phyloP scores from a whole-genome alignment of 2,888 invertebrate species.

The Dendrolimus houi region DNA sequence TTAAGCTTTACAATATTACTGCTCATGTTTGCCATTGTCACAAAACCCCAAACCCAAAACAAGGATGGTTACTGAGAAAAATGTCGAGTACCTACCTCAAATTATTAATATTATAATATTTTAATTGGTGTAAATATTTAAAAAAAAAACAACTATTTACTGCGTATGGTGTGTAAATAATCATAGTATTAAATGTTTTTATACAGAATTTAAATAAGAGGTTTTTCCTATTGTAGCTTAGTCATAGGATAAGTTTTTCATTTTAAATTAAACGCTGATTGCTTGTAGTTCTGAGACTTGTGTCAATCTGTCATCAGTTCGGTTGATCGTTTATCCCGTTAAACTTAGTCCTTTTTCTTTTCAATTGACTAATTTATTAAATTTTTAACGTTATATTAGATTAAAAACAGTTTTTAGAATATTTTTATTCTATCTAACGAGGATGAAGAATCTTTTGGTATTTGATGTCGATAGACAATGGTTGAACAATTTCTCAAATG shows the following conservation, averaged over 20 bases:
- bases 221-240: constrained; percentile 18
- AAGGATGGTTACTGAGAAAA: not conserved
- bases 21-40: not conserved
- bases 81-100: constrained; percentile 3
- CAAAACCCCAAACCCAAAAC: not conserved
- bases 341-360: too few relatives aligned
- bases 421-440: too few relatives aligned
- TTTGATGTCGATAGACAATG: too few relatives aligned
- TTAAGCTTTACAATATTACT: not conserved
- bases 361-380: too few relatives aligned
- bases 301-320: too few relatives aligned
- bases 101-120: constrained; percentile 1
- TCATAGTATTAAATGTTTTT: constrained; percentile 31
- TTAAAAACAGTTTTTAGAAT: too few relatives aligned
- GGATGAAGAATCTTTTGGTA: too few relatives aligned
- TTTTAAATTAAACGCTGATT: not conserved
- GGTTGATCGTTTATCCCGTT: too few relatives aligned
- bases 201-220: constrained; percentile 7
- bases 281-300: too few relatives aligned
- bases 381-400: too few relatives aligned
- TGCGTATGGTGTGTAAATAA: not conserved
- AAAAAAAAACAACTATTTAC: not conserved
- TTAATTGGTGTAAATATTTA: not conserved
- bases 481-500: too few relatives aligned
- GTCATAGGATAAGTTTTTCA: constrained; percentile 13